phyloP scores from a whole-genome alignment of 2,113 vertebrate genomes.

The Uria lomvia region DNA sequence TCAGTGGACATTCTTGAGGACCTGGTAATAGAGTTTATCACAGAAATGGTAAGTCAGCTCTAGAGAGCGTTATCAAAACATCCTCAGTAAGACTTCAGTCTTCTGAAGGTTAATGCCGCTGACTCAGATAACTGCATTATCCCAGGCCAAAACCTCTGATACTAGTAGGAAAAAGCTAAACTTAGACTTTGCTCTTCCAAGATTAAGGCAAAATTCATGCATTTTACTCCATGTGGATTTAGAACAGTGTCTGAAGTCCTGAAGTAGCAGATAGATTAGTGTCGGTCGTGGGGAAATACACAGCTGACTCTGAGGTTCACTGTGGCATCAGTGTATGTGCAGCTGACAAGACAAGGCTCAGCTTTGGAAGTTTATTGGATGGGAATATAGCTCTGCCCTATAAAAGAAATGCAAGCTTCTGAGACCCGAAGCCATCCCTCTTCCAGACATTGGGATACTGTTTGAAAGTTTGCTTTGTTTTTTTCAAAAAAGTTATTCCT shows the following conservation, averaged over 20 bases:
- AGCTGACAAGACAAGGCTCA: not conserved
- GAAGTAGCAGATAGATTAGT: not conserved
- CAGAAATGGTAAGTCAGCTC: constrained; percentile 86
- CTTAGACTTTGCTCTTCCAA: not conserved
- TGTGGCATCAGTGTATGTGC: not conserved
- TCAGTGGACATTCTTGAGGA: constrained; percentile 98
- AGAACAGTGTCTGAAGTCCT: not conserved
- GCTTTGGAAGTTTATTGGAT: not conserved
- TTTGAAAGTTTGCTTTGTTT: not conserved
- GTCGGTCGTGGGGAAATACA: not conserved
- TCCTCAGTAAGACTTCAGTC: not conserved
- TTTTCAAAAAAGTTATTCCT: not conserved
- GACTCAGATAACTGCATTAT: not conserved
- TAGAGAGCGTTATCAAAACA: not conserved
- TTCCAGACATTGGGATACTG: not conserved
- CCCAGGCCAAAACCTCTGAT: not conserved
- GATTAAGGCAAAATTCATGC: not conserved
- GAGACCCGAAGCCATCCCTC: not conserved
- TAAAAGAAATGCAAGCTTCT: not conserved
- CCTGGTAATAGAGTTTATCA: constrained; percentile 97
- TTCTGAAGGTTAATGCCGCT: not conserved
- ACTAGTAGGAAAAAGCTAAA: not conserved
- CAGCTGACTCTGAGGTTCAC: not conserved
- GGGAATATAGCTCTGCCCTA: not conserved
- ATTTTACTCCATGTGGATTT: not conserved